Evolutionary conservation across 2,113 vertebrate species (phyloP), one percentile per base, ranked within the genome.

Genomic region (Poeciliopsis prolifica): DNA sequence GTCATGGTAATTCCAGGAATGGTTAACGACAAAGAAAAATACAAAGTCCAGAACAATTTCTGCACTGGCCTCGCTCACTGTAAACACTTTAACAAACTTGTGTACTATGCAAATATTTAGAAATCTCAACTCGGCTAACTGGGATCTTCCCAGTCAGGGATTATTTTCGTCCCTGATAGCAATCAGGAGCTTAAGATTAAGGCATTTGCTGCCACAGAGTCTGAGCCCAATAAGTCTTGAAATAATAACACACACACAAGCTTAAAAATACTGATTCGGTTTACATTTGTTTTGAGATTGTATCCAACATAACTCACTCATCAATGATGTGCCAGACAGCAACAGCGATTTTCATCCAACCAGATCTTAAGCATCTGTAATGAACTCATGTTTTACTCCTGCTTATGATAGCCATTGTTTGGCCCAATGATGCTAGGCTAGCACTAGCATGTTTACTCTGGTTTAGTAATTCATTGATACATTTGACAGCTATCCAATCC

Each of bases 91-190:
- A 78, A 77, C 40, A 75, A 63, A 67, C 37, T 1, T 51, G 60
- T 87, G 73, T 77, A 87, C 91, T 93, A 92, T 92, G 91, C 91
- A 93, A 90, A 87, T 72, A 65, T 88, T 81, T 65, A 44, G 70
- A 71, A 87, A 71, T 0, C 37, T 72, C 44, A 51, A 17, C 79
- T 48, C 51, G 40, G 40, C 5, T 6, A 58, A 24, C 8, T n/a
- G 10, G 51, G 51, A 24, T 11, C n/a, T 24, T n/a, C 51, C 51
- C 51, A 58, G 8, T 24, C 8, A 58, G 51, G 51, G n/a, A 10
- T 58, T 48, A n/a, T n/a, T 24, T 58, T n/a, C 10, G 9, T 58
- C 22, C 51, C 1, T 58, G 5, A 58, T 24, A 58, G 17, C n/a
- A 10, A 58, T 24, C 51, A n/a, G 51, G n/a, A 58, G 24, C 24